These are phyloP conservation scores for Pseudois nayaur DNA, from an alignment of 2,113 vertebrate species.

Conservation along the genomic window DNA sequence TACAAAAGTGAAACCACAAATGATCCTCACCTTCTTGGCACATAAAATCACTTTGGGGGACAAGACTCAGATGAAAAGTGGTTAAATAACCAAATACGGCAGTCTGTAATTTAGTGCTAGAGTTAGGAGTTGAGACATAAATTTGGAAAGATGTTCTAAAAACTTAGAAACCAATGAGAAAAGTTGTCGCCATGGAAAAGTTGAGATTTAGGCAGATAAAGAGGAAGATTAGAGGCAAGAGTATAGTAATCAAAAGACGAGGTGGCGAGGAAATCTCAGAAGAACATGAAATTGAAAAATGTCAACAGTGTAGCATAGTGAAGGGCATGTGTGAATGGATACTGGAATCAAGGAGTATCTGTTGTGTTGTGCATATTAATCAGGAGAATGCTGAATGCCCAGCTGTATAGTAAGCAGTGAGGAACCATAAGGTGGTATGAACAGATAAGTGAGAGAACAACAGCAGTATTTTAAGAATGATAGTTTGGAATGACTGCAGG, in stretches of 20 bases:
- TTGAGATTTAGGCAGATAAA: background rate
- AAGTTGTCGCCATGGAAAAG: background rate
- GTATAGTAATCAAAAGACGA: background rate
- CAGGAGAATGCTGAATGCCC: background rate
- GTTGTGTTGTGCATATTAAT: background rate
- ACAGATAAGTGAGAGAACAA: background rate
- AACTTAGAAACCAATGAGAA: background rate
- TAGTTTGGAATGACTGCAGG: background rate
- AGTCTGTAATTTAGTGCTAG: background rate
- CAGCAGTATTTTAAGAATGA: slow-evolving; percentile 2
- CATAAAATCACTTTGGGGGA: background rate
- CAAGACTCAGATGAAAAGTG: background rate
- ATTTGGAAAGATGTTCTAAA: background rate
- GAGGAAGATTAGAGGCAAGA: background rate
- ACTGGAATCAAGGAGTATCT: background rate
- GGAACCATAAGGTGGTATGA: background rate
- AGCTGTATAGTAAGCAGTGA: background rate
- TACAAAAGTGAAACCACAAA: background rate
- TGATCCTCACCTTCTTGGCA: background rate
- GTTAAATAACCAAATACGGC: background rate
- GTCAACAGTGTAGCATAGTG: background rate
- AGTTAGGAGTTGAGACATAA: background rate
- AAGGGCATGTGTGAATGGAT: no score
- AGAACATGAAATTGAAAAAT: background rate
- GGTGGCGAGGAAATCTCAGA: background rate